Base-by-base conservation (phyloP, 2,797 vertebrate genomes). In the Fistularia tabacaria region DNA sequence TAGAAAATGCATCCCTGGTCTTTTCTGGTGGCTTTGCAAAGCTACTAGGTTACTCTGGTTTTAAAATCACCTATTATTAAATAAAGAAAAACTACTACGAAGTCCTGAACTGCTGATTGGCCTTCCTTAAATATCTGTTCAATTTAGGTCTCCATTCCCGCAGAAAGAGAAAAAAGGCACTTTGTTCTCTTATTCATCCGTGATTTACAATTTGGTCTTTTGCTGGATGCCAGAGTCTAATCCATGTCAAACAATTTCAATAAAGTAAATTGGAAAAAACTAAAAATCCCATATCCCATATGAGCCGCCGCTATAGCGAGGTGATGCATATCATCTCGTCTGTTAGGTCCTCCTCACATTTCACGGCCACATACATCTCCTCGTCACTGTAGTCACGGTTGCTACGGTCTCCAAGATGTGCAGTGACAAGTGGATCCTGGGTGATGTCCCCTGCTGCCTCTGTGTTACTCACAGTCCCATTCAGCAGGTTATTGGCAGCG, bases 311-410 rank as follows among this genome's bases (percentile, higher is more conserved):
- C 93, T 99, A 99, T 93, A 99, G 93, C 58, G 92, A 93, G 11
- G 95, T 96, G 80, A 99, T 92, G 88, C 94, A 97, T 81, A 98
- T 95, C 92, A 99, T 98, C 86, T 99, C 97, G 49, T 98, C 97
- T 1, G 92, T 90, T 70, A 99, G 90, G 85, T 99, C 97, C 85
- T 99, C 97, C 81, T 99, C 96, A 0, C 92, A 91, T 78, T 83
- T 91, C 71, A 82, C 84, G 10, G 63, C 59, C 15, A 74, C 77
- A 49, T 94, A 94, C 0, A 89, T 89, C 76, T 99, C 97, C 72
- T 99, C 96, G 0, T 98, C 95, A 0, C 96, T 97, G 88, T 93
- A 96, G 76, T 95, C 94, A 0, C 64, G 78, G 42, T 87, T 66
- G 51, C 77, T 92, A 0, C 82, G 88, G 86, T 94, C 94, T 74